phyloP scores from a whole-genome alignment of 1,140 invertebrate species.

The Rhyzopertha dominica region DNA sequence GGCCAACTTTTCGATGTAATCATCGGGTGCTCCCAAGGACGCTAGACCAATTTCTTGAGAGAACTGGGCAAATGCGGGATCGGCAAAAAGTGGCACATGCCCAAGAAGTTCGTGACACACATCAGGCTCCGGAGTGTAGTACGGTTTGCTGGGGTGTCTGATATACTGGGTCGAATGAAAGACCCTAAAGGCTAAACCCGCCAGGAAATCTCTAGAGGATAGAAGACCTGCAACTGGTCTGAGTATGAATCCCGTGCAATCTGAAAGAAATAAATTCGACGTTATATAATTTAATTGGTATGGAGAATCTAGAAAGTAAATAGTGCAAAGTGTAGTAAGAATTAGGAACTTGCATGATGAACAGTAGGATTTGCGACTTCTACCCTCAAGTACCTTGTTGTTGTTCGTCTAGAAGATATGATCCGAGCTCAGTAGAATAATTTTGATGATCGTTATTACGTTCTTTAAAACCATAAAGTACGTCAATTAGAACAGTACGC shows the following conservation, averaged over 20 bases:
- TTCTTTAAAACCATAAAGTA: too few relatives aligned
- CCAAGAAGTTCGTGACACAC: constrained; percentile 95
- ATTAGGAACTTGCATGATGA: too few relatives aligned
- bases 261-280: constrained; percentile 58
- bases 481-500: too few relatives aligned
- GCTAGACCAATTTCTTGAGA: constrained; percentile 96
- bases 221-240: constrained; percentile 95
- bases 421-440: too few relatives aligned
- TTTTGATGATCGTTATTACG: too few relatives aligned
- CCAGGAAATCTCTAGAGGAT: constrained; percentile 96
- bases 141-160: constrained; percentile 85
- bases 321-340: too few relatives aligned
- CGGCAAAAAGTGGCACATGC: constrained; percentile 94
- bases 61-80: constrained; percentile 96
- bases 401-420: too few relatives aligned
- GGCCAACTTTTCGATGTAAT: constrained; percentile 94
- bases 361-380: too few relatives aligned
- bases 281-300: too few relatives aligned
- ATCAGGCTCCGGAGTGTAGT: constrained; percentile 98
- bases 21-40: constrained; percentile 94
- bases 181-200: constrained; percentile 94
- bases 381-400: too few relatives aligned
- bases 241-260: constrained; percentile 94
- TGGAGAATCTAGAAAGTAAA: too few relatives aligned
- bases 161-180: constrained; percentile 99